Base-by-base conservation (phyloP, 2,797 vertebrate species). In the Gambusia yucatana region DNA sequence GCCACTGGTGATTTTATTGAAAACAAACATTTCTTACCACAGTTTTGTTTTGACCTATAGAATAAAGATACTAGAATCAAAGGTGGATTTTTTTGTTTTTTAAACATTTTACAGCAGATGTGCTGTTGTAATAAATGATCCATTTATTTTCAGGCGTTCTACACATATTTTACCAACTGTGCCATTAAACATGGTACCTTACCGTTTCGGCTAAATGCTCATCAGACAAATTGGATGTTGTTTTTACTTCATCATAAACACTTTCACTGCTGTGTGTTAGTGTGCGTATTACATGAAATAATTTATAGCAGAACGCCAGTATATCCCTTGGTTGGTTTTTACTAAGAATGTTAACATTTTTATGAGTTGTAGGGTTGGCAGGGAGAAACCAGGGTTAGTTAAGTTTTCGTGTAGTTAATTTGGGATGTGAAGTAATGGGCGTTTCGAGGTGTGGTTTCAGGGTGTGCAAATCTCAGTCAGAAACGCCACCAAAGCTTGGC, bases 391-490 rank as follows among this genome's bases (percentile, higher is more conserved):
- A 79, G 48, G 78, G 44, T 63, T 83, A 46, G 44, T 46, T 46
- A 46, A 14, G 44, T 14, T 46, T 14, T 6, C 52, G 33, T 55
- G 30, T 75, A 63, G 50, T 86, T 88, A 65, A 84, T 88, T 83
- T 73, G 3, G 82, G 84, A 75, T 67, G 63, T 48, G 79, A 89
- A 89, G 89, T 88, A 83, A 82, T 57, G 48, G 0, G 70, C 14
- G 8, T 87, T 75, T 81, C 3, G 25, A 73, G 86, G 87, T 57
- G 85, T 87, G 89, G 87, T 86, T 86, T 84, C 22, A 82, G 84
- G 88, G 86, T 25, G 80, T 87, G 79, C 85, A 82, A 69, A 43
- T 52, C 43, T 90, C 82, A 84, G 84, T 91, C 80, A 89, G 75
- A 85, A 85, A 84, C 84, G 73, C 78, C 85, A 85, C 81, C 70